These are phyloP conservation scores for Pollachius pollachius DNA, from an alignment of 2,113 vertebrate species.

Conservation along the genomic window DNA sequence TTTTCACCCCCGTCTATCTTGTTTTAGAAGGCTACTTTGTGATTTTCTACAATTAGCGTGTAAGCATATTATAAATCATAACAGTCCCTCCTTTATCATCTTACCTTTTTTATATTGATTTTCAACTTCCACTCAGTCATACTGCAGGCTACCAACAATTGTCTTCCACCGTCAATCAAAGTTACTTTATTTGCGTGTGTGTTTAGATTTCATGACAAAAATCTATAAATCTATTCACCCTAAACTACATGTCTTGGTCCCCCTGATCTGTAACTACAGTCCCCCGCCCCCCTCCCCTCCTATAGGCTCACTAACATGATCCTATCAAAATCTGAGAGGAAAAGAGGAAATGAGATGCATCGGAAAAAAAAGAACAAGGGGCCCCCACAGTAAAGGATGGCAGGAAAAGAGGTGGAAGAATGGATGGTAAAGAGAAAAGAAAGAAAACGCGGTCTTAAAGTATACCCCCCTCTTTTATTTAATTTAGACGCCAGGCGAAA, in stretches of 20 bases:
- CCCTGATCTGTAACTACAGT: slow-evolving; percentile 64
- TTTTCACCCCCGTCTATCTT: slow-evolving; percentile 24
- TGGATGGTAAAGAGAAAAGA: slow-evolving; percentile 76
- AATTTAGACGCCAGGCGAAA: slow-evolving; percentile 92
- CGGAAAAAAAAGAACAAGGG: slow-evolving; percentile 58
- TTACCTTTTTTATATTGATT: too few species aligned
- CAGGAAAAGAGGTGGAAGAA: slow-evolving; percentile 73
- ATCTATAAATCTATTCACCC: slow-evolving; percentile 59
- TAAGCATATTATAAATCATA: not conserved
- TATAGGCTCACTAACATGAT: slow-evolving; percentile 45
- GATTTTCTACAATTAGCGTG: not conserved
- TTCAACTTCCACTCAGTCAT: too few species aligned
- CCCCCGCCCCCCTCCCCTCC: slow-evolving; percentile 24
- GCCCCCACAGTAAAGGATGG: slow-evolving; percentile 68
- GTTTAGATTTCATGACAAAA: slow-evolving; percentile 56
- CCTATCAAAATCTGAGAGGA: slow-evolving; percentile 66
- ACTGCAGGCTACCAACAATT: not conserved
- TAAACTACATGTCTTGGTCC: slow-evolving; percentile 42
- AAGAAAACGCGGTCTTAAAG: slow-evolving; percentile 80
- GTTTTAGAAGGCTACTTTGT: too few species aligned
- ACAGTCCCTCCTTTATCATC: too few species aligned
- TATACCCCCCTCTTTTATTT: slow-evolving; percentile 84
- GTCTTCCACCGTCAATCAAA: not conserved
- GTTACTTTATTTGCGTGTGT: slow-evolving; percentile 34
- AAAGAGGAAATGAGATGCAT: slow-evolving; percentile 75